phyloP scores from a whole-genome alignment of 2,113 vertebrate genomes.

The Plectropomus leopardus region DNA sequence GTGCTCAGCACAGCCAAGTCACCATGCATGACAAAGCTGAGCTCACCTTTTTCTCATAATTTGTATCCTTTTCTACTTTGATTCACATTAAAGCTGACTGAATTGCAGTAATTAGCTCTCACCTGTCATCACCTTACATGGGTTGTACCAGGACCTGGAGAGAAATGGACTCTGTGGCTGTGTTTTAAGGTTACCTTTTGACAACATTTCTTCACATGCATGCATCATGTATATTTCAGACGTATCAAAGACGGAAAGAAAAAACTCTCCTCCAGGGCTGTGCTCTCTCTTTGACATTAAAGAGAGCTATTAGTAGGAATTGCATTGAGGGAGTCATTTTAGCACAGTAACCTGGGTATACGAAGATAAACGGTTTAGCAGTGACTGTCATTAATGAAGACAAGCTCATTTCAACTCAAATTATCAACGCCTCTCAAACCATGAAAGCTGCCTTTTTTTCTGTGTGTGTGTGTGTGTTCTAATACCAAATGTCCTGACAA shows the following conservation, averaged over 20 bases:
- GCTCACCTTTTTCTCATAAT: slow-evolving; percentile 21
- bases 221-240: slow-evolving; percentile 53
- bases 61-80: slow-evolving; percentile 24
- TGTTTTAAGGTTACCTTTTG: slow-evolving; percentile 27
- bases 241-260: slow-evolving; percentile 45
- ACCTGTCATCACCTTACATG: slow-evolving; percentile 40
- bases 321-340: slow-evolving; percentile 58
- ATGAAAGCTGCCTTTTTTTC: slow-evolving; percentile 48
- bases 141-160: background rate
- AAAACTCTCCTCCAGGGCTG: slow-evolving; percentile 45
- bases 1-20: background rate
- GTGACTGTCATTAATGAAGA: slow-evolving; percentile 74
- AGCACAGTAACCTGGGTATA: slow-evolving; percentile 70
- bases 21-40: background rate
- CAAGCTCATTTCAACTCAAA: slow-evolving; percentile 76
- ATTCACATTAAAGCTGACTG: slow-evolving; percentile 20
- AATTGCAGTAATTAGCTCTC: slow-evolving; percentile 44
- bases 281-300: slow-evolving; percentile 67
- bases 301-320: slow-evolving; percentile 70
- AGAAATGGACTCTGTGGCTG: background rate
- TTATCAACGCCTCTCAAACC: slow-evolving; percentile 71
- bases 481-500: slow-evolving; percentile 38
- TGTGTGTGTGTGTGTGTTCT: slow-evolving; percentile 10
- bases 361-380: slow-evolving; percentile 74
- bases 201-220: slow-evolving; percentile 38